phyloP scores from a whole-genome alignment of 2,888 invertebrate species.

The Alsophila aescularia region DNA sequence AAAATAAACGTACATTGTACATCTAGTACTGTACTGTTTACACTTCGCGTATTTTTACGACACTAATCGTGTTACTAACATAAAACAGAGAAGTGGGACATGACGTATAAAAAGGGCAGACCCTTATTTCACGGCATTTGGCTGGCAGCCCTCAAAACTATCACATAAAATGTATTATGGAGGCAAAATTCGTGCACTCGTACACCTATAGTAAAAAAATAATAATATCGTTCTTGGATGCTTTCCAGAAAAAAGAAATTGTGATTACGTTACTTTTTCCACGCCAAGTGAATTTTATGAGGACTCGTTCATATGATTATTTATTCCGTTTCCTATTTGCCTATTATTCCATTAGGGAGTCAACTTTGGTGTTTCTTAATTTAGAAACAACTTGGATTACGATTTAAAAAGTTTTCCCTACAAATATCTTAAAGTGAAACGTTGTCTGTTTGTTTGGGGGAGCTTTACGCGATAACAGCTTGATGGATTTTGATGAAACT shows the following conservation, averaged over 20 bases:
- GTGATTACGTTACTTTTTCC: background rate
- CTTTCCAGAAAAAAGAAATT: background rate
- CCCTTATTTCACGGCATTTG: conserved; percentile 63
- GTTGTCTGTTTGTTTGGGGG: no score
- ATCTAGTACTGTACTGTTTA: background rate
- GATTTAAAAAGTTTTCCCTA: no score
- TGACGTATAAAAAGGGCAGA: conserved; percentile 49
- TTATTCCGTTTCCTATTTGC: background rate
- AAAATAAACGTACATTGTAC: background rate
- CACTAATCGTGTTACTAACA: conserved; percentile 31
- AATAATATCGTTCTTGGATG: background rate
- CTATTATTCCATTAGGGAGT: no score
- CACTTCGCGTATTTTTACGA: background rate
- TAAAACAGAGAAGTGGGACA: conserved; percentile 42
- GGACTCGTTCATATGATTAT: background rate
- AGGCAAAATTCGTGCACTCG: conserved; percentile 1
- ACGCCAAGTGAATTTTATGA: background rate
- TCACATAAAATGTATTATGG: conserved; percentile 29
- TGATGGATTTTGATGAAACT: no score
- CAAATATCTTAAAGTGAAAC: no score
- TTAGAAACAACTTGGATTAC: no score
- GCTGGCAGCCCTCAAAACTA: conserved; percentile 36
- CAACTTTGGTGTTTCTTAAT: no score
- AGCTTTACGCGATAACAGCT: no score
- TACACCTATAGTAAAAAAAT: background rate